These are phyloP conservation scores for Grammomys surdaster DNA, from an alignment of 2,113 vertebrate genomes.

Conservation along the genomic window DNA sequence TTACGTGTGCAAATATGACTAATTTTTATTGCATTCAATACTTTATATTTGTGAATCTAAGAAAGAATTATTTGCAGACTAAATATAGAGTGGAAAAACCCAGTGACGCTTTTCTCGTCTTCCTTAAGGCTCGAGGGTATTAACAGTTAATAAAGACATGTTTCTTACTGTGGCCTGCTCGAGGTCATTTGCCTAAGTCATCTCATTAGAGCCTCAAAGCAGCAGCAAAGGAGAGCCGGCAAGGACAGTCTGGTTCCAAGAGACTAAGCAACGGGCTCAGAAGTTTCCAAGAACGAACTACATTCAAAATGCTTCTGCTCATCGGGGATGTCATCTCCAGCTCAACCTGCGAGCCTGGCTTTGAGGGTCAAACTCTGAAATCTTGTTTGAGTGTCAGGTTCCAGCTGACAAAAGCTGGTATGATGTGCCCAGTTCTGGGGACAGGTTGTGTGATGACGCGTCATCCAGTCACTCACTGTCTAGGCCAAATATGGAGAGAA, in stretches of 20 bases:
- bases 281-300: not conserved
- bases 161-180: not conserved
- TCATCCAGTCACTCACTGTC: not conserved
- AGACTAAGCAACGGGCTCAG: not conserved
- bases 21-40: not conserved
- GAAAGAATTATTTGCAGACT: not conserved
- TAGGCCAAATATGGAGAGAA: not conserved
- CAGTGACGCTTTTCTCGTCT: not conserved
- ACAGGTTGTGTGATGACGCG: not conserved
- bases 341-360: not conserved
- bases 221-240: not conserved
- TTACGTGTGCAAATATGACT: not conserved
- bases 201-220: not conserved
- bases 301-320: not conserved
- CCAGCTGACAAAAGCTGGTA: not conserved
- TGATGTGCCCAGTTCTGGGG: not conserved
- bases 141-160: not conserved
- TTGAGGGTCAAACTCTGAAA: not conserved
- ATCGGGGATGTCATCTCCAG: not conserved
- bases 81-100: not conserved
- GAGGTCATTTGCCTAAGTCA: not conserved
- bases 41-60: not conserved
- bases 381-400: not conserved
- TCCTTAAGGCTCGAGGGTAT: slow-evolving; percentile 5
- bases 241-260: not conserved